Base-by-base conservation (phyloP, 2,113 vertebrate genomes). In the Hippocampus comes region DNA sequence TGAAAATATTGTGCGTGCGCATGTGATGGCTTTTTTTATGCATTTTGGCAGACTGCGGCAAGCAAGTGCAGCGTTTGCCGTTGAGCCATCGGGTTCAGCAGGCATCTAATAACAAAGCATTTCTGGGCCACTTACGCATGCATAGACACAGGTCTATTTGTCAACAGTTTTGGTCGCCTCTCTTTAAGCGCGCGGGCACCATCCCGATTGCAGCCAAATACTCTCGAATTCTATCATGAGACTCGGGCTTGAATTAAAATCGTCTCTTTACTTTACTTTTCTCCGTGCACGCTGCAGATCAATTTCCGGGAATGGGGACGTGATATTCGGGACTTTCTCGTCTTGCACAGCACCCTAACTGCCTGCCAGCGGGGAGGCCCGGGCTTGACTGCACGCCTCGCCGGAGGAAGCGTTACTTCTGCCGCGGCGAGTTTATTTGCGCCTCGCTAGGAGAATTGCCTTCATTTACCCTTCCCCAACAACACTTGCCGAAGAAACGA, bases 391-490 rank as follows among this genome's bases (percentile, higher is more conserved):
- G 86, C 87, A 92, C 87, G 91, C 92, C 88, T 91, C 90, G 83
- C 78, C 89, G 84, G 81, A 91, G 90, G 64, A 91, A 89, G 90
- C 81, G 89, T 91, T 92, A 91, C 91, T 92, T 91, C 91, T 90
- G 90, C 89, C 79, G 80, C 80, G 74, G 85, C 84, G 90, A 93
- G 89, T 93, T 93, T 93, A 93, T 93, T 93, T 92, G 91, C 87
- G 85, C 85, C 89, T 93, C 89, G 81, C 90, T 87, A 92, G 90
- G 91, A 91, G 91, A 93, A 92, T 91, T 93, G 93, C 92, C 91
- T 90, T 92, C 88, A 91, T 93, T 92, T 93, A 91, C 83, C 90
- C 87, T 90, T 88, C 84, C 79, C 84, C 74, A 84, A 89, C 87
- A 86, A 48, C 64, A 87, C 88, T 82, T 76, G 86, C 79, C 74